Percentiles rank a stretch among this genome's conserved stretches.
Evolutionary conservation across 2,888 invertebrate species (phyloP).

Genomic region (Drosophila dives): DNA sequence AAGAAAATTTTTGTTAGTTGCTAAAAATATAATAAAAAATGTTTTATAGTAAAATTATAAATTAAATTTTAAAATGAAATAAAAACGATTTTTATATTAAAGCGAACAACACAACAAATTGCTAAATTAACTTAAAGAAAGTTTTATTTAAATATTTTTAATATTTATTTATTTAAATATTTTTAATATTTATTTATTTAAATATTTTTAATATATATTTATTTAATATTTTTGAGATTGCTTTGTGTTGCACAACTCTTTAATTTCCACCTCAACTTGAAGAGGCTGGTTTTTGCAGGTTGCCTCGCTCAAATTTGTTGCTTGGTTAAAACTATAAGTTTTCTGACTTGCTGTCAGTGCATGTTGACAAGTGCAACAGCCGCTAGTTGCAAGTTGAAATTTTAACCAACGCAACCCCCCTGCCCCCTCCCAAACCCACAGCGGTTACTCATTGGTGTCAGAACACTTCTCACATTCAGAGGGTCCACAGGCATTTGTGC

Average conservation of each 20-base stretch:
- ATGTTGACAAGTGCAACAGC: conserved; percentile 70
- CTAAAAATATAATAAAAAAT: neutral
- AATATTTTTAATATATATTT: neutral
- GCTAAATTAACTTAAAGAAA: neutral
- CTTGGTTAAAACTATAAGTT: conserved; percentile 3
- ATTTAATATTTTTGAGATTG: neutral
- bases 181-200: neutral
- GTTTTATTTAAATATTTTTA: neutral
- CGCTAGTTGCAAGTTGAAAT: conserved; percentile 55
- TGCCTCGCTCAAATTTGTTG: conserved; percentile 7
- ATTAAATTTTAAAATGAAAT: neutral
- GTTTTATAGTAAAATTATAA: neutral
- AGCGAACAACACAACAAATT: neutral
- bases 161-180: neutral
- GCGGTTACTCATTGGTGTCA: conserved; percentile 36
- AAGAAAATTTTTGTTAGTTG: neutral
- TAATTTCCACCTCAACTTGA: neutral
- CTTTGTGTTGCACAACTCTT: neutral
- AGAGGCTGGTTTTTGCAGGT: neutral
- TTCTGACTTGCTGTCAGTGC: conserved; percentile 40
- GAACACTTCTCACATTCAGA: conserved; percentile 28
- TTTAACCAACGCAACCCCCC: neutral
- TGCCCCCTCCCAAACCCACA: neutral
- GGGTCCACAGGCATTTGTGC: conserved; percentile 24
- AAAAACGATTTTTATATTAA: neutral